Conservation (phyloP, 2,888 invertebrate genomes). For the Euzophera pinguis region DNA sequence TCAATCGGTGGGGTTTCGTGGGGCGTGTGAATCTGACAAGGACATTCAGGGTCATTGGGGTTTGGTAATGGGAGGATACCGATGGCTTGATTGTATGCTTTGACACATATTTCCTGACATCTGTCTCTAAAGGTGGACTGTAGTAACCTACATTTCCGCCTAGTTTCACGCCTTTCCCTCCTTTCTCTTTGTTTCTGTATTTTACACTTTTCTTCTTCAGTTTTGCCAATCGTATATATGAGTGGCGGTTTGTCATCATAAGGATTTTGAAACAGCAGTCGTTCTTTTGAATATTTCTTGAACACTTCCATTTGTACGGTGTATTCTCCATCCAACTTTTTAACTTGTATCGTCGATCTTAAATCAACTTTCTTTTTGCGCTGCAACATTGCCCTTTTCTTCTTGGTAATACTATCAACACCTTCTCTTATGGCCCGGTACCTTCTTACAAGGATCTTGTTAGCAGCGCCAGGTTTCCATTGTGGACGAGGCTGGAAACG, state of each 20-base stretch:
- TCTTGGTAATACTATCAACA: conserved; percentile 53
- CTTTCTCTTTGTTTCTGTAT: conserved; percentile 57
- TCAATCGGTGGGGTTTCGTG: conserved; percentile 46
- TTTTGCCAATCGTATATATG: conserved; percentile 63
- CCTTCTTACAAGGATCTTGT: conserved; percentile 56
- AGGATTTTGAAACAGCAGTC: conserved; percentile 61
- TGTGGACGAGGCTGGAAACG: conserved; percentile 55
- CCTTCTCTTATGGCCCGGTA: conserved; percentile 60
- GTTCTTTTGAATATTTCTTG: conserved; percentile 67
- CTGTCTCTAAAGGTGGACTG: conserved; percentile 68
- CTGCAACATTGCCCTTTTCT: conserved; percentile 60
- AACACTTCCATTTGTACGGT: conserved; percentile 71
- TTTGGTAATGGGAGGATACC: conserved; percentile 61
- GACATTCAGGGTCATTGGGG: conserved; percentile 61
- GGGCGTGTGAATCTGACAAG: conserved; percentile 44
- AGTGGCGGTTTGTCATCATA: conserved; percentile 68
- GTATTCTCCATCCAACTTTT: conserved; percentile 62
- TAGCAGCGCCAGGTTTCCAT: conserved; percentile 69
- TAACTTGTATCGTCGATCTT: conserved; percentile 60
- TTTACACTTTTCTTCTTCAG: conserved; percentile 58
- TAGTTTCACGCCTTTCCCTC: conserved; percentile 60
- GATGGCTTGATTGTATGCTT: conserved; percentile 71
- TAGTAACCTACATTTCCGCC: conserved; percentile 58
- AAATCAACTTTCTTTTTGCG: conserved; percentile 64
- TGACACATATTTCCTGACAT: conserved; percentile 71